Conservation (phyloP, 2,113 vertebrate genomes). For the Caretta caretta region DNA sequence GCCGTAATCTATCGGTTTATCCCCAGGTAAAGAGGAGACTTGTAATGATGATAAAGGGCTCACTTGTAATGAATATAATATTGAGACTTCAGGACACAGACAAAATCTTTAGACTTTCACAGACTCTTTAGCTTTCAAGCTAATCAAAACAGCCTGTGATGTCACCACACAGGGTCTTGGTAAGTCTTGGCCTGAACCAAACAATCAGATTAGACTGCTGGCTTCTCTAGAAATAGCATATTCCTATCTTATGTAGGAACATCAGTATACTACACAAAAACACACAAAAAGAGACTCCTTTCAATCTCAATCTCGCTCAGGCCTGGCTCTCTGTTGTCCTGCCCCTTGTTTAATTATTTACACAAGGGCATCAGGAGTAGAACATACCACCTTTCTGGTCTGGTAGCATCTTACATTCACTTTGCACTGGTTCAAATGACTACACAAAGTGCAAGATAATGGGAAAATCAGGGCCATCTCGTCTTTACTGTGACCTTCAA, state of each 20-base stretch:
- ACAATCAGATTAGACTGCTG: background rate
- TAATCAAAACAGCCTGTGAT: background rate
- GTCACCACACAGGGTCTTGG: rapidly evolving
- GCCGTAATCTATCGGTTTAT: background rate
- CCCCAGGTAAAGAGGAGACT: rapidly evolving
- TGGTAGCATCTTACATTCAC: background rate
- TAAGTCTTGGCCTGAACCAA: background rate
- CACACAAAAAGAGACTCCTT: background rate
- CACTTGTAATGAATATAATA: background rate
- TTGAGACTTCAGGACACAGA: background rate
- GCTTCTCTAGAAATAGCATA: background rate
- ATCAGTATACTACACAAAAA: background rate
- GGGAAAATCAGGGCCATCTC: background rate
- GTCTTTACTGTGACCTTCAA: background rate
- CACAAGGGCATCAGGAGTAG: background rate
- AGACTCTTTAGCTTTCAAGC: background rate
- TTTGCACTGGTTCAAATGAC: background rate
- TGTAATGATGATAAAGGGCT: background rate
- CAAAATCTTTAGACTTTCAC: background rate
- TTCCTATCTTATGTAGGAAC: background rate
- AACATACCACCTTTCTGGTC: background rate
- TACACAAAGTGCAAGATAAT: background rate
- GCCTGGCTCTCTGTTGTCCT: background rate
- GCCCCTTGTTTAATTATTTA: conserved; percentile 1
- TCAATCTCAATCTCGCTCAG: background rate